Evolutionary conservation across 2,888 invertebrate species (phyloP).

Genomic region (Drosophila longiperda): DNA sequence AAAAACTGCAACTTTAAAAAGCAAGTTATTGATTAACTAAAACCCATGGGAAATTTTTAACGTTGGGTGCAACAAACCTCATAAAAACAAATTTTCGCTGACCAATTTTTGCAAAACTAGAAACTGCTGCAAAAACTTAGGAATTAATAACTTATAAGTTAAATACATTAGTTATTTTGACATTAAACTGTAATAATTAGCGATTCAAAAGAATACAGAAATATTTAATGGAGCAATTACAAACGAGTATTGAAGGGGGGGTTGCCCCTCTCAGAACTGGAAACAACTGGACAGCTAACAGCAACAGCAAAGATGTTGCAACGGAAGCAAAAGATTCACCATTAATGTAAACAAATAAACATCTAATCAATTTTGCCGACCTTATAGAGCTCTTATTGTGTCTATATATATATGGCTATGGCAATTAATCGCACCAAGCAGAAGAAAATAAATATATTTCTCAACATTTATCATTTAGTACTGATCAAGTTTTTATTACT

Average conservation of each 20-base stretch:
- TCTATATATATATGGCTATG: neutral
- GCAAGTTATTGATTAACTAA: constrained; percentile 54
- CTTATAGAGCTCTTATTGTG: neutral
- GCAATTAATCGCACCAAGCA: neutral
- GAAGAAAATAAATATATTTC: no score
- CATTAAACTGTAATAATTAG: neutral
- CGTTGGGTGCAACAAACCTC: constrained; percentile 7
- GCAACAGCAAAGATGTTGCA: neutral
- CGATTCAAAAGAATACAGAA: neutral
- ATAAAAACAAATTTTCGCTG: constrained; percentile 7
- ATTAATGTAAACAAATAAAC: neutral
- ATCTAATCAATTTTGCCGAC: neutral
- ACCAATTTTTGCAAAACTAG: neutral
- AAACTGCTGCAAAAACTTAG: neutral
- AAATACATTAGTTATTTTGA: neutral
- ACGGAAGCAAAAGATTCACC: neutral
- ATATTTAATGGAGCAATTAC: neutral
- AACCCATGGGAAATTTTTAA: constrained; percentile 10
- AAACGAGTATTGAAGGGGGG: neutral
- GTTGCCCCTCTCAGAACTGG: neutral
- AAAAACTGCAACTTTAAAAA: neutral
- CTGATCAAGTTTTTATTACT: neutral
- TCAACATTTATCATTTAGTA: neutral
- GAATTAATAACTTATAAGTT: neutral
- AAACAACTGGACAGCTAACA: neutral